Evolutionary conservation across 2,888 invertebrate genomes (phyloP).

Genomic region (Nymphalis urticae): DNA sequence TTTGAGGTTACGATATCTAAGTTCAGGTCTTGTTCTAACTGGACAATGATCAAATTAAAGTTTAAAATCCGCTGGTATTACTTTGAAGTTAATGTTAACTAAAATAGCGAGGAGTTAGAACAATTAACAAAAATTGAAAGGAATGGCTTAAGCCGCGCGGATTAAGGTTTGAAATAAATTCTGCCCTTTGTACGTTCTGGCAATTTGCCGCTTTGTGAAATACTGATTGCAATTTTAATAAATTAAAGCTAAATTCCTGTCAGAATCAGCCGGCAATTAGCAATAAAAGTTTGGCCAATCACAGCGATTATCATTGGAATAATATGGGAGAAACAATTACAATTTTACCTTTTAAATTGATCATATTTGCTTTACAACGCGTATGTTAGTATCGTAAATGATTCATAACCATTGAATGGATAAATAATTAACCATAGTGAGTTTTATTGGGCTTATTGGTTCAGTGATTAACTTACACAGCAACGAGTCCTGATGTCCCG

Average conservation of each 20-base stretch:
- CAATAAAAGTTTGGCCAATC: conserved; percentile 12
- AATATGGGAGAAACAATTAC: conserved; percentile 5
- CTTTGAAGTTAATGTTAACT: conserved; percentile 26
- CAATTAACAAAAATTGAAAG: conserved; percentile 50
- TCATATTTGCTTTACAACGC: background rate
- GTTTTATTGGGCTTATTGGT: too few species aligned
- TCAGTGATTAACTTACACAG: too few species aligned
- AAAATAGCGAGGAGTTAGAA: conserved; percentile 19
- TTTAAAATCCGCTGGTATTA: conserved; percentile 28
- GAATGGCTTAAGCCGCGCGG: conserved; percentile 40
- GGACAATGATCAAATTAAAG: conserved; percentile 31
- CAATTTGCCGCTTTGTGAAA: conserved; percentile 44
- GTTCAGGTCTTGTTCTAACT: conserved; percentile 9
- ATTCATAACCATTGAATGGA: too few species aligned
- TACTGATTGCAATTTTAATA: conserved; percentile 61
- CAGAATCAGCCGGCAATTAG: conserved; percentile 31
- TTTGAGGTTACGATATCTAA: conserved; percentile 5
- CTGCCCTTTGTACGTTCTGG: conserved; percentile 44
- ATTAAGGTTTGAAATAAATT: conserved; percentile 46
- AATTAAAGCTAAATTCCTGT: conserved; percentile 48
- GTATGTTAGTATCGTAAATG: too few species aligned
- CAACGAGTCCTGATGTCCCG: too few species aligned
- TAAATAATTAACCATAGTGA: too few species aligned
- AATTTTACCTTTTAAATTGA: background rate
- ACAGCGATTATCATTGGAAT: conserved; percentile 2